phyloP scores from a whole-genome alignment of 2,113 vertebrate genomes.

The Pycnonotus jocosus region DNA sequence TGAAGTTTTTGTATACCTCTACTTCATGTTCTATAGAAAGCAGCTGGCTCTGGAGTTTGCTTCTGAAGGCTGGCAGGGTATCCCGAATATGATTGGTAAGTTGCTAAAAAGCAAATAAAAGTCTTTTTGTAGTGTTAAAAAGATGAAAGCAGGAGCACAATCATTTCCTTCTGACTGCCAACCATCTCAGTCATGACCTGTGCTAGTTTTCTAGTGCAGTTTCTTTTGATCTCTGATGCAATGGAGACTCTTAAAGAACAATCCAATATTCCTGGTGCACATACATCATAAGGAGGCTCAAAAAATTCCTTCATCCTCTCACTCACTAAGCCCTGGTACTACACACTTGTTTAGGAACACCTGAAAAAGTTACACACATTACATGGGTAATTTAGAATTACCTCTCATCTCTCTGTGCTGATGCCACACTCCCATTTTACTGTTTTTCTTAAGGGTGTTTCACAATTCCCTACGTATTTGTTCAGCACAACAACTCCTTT shows the following conservation, averaged over 20 bases:
- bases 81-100: constrained; percentile 93
- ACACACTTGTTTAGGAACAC: background rate
- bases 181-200: background rate
- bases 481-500: background rate
- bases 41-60: constrained; percentile 82
- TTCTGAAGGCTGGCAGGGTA: constrained; percentile 82
- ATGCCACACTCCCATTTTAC: background rate
- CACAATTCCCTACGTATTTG: background rate
- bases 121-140: background rate
- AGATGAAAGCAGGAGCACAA: background rate
- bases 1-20: constrained; percentile 80
- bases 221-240: background rate
- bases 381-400: background rate
- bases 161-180: background rate
- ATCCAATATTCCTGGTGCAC: background rate
- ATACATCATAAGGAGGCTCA: background rate
- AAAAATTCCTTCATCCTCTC: background rate
- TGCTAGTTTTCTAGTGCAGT: background rate
- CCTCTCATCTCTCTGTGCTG: background rate
- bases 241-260: background rate
- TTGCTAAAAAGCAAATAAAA: constrained; percentile 76
- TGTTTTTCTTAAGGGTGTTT: background rate
- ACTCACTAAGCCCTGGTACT: background rate
- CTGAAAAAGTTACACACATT: background rate
- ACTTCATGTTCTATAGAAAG: constrained; percentile 85